phyloP scores from a whole-genome alignment of 2,797 vertebrate genomes.

The Hippopotamyrus pictus region DNA sequence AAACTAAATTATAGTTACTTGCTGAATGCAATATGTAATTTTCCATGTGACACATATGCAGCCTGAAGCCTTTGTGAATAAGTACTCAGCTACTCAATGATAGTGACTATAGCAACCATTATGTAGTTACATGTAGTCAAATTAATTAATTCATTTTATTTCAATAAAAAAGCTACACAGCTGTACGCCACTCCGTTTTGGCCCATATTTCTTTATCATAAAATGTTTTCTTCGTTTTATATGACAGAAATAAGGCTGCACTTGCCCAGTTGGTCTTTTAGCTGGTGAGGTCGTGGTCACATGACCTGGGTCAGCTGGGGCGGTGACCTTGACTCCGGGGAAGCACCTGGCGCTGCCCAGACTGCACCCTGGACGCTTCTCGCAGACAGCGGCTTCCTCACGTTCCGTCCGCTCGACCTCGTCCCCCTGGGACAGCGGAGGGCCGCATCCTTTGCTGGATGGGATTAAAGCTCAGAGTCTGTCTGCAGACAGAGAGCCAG shows the following conservation, averaged over 20 bases:
- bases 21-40: conserved; percentile 2
- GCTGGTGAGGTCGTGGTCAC: neutral
- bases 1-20: conserved; percentile 4
- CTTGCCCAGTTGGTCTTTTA: neutral
- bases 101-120: neutral
- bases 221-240: neutral
- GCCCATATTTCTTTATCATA: neutral
- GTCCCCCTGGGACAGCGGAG: neutral
- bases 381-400: neutral
- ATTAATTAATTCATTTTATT: neutral
- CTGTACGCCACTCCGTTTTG: neutral
- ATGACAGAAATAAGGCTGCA: neutral
- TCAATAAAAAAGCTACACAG: neutral
- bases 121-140: neutral
- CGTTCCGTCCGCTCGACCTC: neutral
- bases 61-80: neutral
- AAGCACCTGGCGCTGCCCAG: neutral
- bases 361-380: neutral
- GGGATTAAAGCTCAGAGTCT: conserved; percentile 3
- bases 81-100: neutral
- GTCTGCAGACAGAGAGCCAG: conserved; percentile 9
- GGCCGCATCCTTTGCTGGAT: neutral
- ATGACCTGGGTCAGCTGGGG: neutral
- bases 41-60: neutral
- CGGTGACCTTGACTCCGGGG: neutral